A percentile compares a stretch with the other conserved stretches of the same genome.
Conservation (phyloP, 30 jellyfish, hydroid and myxozoan genomes). For the Sanderia malayensis region DNA sequence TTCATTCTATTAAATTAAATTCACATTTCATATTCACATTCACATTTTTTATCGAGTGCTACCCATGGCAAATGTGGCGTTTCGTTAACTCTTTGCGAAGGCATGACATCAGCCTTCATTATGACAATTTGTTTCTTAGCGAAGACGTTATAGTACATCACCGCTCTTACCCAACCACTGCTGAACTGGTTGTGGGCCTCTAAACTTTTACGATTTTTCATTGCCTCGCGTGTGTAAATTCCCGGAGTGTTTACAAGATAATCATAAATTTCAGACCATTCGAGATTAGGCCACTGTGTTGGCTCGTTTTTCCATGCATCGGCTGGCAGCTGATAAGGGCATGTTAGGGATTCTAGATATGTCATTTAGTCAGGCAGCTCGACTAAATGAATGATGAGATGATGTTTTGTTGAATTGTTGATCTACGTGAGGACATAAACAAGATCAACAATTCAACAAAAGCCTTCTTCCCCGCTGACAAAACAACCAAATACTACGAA, state of each 20-base stretch:
- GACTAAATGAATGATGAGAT: too few species aligned
- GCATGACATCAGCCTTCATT: background rate
- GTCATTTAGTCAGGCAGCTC: too few species aligned
- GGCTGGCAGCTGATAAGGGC: background rate
- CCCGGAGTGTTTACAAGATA: background rate
- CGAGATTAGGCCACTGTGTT: background rate
- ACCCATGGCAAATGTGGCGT: background rate
- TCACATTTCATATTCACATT: too few species aligned
- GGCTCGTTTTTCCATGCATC: background rate
- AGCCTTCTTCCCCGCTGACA: too few species aligned
- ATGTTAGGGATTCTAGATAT: too few species aligned
- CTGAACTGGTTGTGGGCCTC: background rate
- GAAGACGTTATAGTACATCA: background rate
- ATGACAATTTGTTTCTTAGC: background rate
- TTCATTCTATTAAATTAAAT: too few species aligned
- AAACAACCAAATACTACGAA: too few species aligned
- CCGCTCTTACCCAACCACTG: background rate
- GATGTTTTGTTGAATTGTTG: too few species aligned
- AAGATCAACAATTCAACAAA: too few species aligned
- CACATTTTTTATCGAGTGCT: too few species aligned
- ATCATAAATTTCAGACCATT: background rate
- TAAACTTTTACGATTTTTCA: background rate
- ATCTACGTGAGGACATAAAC: too few species aligned
- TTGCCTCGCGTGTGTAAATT: background rate
- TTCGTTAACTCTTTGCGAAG: background rate